Base-by-base conservation (phyloP, 2,888 invertebrate species). In the Parnassius orleans region DNA sequence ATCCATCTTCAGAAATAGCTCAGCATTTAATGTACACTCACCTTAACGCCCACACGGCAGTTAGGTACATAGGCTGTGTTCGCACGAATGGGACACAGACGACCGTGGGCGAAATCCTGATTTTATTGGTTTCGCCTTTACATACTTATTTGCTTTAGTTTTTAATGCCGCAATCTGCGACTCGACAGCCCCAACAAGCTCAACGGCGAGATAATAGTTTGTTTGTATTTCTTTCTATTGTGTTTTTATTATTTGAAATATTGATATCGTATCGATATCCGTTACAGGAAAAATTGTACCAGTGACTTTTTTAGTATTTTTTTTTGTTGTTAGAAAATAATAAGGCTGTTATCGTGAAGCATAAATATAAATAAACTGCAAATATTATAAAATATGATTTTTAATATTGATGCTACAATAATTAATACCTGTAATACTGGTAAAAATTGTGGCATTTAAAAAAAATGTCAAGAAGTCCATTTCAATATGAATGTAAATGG, bases 81-180 rank as follows among this genome's bases (percentile, higher is more conserved):
- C 79, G 83, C 84, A 80, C 83, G 83, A 81, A 78, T 74, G 76
- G 75, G 71, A 78, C 77, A 75, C 75, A 72, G 67, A 66, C 69
- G 64, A 51, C 69, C 78, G 88, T 89, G 86, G 88, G 88, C 80
- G 86, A 79, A 81, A 86, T 81, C 80, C 81, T 76, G 76, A 83
- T 83, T 84, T 87, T 86, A 87, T 86, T 81, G 79, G 70, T 74
- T 73, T 76, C 72, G 68, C 72, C 76, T 78, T 83, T 68, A 70
- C 68, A 69, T 77, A 78, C 81, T 80, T 80, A 80, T 79, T 79
- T 76, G 77, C 73, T 79, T 80, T 79, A 82, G 78, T 78, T 80
- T 78, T 80, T 79, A 76, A 75, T 73, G 74, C 73, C 66, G 71
- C 73, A 67, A 68, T 69, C 69, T 48, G 66, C 60, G 64, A 66